These are phyloP conservation scores for Drosophila kikkawai DNA, from an alignment of 1,140 invertebrate species.

Conservation along the genomic window DNA sequence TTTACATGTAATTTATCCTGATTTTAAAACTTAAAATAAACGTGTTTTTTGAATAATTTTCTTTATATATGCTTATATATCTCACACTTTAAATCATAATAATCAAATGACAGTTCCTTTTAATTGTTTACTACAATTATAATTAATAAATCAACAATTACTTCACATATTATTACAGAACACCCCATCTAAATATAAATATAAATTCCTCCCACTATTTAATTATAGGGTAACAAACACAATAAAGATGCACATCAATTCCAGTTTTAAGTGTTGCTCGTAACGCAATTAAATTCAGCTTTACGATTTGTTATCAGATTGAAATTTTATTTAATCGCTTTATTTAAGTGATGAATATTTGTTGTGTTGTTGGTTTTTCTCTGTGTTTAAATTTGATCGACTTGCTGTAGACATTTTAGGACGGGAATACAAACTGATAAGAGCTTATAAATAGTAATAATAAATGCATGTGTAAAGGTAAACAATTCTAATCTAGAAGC, in stretches of 20 bases:
- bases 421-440: conserved; percentile 14
- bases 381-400: conserved; percentile 9
- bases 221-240: conserved; percentile 27
- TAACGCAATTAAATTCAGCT: conserved; percentile 42
- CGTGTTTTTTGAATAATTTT: neutral
- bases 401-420: neutral
- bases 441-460: conserved; percentile 8
- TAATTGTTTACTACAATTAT: neutral
- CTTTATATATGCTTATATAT: neutral
- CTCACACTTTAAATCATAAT: neutral
- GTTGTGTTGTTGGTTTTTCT: neutral
- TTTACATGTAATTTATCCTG: too few species aligned
- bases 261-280: conserved; percentile 30
- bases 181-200: neutral
- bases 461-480: conserved; percentile 3
- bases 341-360: conserved; percentile 16
- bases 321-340: conserved; percentile 23
- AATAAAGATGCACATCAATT: conserved; percentile 21
- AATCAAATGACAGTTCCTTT: neutral
- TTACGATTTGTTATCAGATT: conserved; percentile 35
- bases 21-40: too few species aligned
- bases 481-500: conserved; percentile 20
- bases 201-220: neutral
- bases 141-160: neutral
- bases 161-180: neutral